Conservation (phyloP, 2,888 invertebrate species). For the Hypomecis punctinalis region DNA sequence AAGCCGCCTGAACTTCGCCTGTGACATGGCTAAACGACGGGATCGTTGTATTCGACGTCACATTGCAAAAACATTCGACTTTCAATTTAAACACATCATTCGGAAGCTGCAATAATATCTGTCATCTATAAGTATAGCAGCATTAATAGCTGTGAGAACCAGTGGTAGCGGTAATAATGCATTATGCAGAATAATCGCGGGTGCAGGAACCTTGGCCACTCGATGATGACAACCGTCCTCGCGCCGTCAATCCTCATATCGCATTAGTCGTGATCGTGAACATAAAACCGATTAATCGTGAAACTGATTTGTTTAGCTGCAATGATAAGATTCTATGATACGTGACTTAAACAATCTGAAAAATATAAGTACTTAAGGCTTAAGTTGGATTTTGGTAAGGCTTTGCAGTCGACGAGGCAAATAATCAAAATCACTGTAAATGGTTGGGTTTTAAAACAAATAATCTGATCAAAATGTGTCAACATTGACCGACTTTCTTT, state of each 20-base stretch:
- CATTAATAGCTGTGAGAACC: neutral
- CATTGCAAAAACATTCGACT: no score
- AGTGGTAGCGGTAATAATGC: constrained; percentile 18
- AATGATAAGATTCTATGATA: neutral
- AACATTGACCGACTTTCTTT: no score
- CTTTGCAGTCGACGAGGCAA: no score
- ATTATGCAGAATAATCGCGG: constrained; percentile 43
- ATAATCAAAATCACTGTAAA: no score
- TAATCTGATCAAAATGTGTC: no score
- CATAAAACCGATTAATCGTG: constrained; percentile 1
- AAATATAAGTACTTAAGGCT: no score
- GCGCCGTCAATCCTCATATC: constrained; percentile 45
- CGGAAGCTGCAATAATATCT: neutral
- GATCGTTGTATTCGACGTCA: no score
- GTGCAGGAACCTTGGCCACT: constrained; percentile 61
- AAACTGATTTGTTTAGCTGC: neutral
- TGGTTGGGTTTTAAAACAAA: no score
- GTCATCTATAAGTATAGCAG: neutral
- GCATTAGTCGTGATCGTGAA: constrained; percentile 34
- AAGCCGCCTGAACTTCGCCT: no score
- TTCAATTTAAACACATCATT: neutral
- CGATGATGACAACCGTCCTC: constrained; percentile 54
- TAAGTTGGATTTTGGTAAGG: no score
- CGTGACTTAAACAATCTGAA: neutral
- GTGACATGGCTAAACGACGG: no score